A percentile compares a stretch with the other conserved stretches of the same genome.
These are phyloP conservation scores for Macaria notata DNA, from an alignment of 2,888 invertebrate genomes.

Conservation along the genomic window DNA sequence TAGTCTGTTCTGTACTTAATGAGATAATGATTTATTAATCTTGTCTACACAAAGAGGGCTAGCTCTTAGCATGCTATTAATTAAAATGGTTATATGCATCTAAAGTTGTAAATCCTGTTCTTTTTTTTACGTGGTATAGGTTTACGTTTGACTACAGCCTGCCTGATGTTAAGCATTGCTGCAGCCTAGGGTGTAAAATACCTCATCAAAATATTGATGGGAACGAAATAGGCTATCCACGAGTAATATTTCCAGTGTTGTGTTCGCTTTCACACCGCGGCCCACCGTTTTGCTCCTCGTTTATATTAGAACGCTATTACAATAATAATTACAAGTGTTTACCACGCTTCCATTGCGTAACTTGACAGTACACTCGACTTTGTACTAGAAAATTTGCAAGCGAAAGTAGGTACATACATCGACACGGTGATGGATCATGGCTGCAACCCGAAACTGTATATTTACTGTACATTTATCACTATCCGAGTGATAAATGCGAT, in stretches of 20 bases:
- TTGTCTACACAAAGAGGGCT: no score
- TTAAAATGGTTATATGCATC: no score
- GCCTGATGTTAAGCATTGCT: no score
- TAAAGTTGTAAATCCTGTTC: no score
- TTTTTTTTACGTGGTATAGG: no score
- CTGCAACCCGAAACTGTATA: slow-evolving; percentile 9
- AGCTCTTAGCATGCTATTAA: no score
- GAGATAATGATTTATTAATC: no score
- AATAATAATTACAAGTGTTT: slow-evolving; percentile 70
- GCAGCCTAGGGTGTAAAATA: no score
- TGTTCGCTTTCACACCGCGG: slow-evolving; percentile 43
- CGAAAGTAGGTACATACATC: slow-evolving; percentile 59
- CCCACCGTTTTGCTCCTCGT: slow-evolving; percentile 48
- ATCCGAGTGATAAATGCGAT: slow-evolving; percentile 13
- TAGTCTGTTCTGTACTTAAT: no score
- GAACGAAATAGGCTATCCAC: slow-evolving; percentile 11
- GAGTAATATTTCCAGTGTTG: slow-evolving; percentile 19
- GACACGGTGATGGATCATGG: slow-evolving; percentile 17
- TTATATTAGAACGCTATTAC: slow-evolving; percentile 68
- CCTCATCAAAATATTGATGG: no score
- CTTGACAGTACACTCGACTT: slow-evolving; percentile 36
- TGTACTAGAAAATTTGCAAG: slow-evolving; percentile 67
- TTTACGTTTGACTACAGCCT: no score
- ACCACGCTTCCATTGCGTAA: slow-evolving; percentile 59
- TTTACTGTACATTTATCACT: slow-evolving; percentile 14